Evolutionary conservation across 2,888 invertebrate genomes (phyloP).

Genomic region (Hyalella azteca): DNA sequence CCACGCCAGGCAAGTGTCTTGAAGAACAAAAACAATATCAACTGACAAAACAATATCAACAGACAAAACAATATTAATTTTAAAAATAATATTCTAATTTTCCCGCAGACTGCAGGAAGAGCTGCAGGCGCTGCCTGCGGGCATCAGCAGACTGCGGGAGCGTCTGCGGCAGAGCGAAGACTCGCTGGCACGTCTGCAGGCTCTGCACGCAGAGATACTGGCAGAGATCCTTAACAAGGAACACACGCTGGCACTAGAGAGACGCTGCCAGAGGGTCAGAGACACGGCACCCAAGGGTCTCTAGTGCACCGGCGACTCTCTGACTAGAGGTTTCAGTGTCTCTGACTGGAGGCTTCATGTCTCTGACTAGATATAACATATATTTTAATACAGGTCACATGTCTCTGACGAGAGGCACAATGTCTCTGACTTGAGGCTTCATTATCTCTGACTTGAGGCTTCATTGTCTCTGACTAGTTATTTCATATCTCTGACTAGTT

Average conservation of each 20-base stretch:
- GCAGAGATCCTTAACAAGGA: conserved; percentile 47
- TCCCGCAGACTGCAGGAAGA: conserved; percentile 47
- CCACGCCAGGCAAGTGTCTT: neutral
- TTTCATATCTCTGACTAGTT: too few relatives aligned
- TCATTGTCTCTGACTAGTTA: too few relatives aligned
- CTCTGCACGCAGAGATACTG: conserved; percentile 49
- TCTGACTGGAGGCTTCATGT: too few relatives aligned
- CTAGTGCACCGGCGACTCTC: neutral
- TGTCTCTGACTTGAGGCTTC: too few relatives aligned
- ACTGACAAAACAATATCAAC: neutral
- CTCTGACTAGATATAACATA: too few relatives aligned
- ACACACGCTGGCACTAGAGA: conserved; percentile 50
- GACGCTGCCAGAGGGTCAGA: conserved; percentile 38
- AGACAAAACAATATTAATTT: neutral
- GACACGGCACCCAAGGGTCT: neutral
- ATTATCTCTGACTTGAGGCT: too few relatives aligned
- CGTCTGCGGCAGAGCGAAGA: conserved; percentile 49
- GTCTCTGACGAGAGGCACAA: too few relatives aligned
- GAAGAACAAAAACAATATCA: neutral
- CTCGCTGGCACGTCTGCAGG: conserved; percentile 48
- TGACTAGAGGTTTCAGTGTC: too few relatives aligned
- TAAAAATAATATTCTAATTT: neutral
- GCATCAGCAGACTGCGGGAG: conserved; percentile 45
- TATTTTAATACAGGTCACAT: too few relatives aligned
- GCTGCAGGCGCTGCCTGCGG: conserved; percentile 44